Base-by-base conservation (phyloP, 2,113 vertebrate genomes). In the Rhinolophus sinicus region DNA sequence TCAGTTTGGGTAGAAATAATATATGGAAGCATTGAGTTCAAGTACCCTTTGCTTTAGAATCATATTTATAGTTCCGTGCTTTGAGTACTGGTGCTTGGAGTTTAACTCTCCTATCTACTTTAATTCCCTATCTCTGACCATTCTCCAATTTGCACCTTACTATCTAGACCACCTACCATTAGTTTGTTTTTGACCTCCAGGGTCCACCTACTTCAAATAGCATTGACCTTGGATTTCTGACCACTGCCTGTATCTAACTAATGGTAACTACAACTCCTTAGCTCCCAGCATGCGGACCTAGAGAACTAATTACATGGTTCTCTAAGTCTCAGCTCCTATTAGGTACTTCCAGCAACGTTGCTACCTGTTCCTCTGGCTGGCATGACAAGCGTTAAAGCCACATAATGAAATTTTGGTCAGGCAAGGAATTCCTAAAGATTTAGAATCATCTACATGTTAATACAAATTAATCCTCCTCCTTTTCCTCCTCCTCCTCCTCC, bases 181-280 rank as follows among this genome's bases (percentile, higher is more conserved):
- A 97, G 85, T 94, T 96, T 95, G 88, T 93, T 96, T 92, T 78
- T 97, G 88, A 93, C 54, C 65, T 83, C 90, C 28, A 88, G 91
- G 80, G 90, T 90, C 54, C 38, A 96, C 77, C 80, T 85, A 78
- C 44, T 88, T 94, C 70, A 95, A 83, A 84, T 96, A 93, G 90
- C 87, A 94, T 35, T 92, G 88, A 88, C 24, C 15, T 85, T 85
- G 58, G 75, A 93, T 81, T 96, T 52, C 75, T 90, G 56, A 92
- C 15, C 35, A 91, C 94, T 96, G 54, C 65, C 94, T 96, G 47
- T 87, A 38, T 94, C 18, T 11, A 28, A 47, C 15, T 95, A 95
- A 94, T 65, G 90, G 77, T 96, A 89, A 87, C 86, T 96, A 40
- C 65, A 90, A 65, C 81, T 96, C 44, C 52, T 78, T 97, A 93